phyloP scores from a whole-genome alignment of 2,797 vertebrate genomes.

The Artibeus lituratus region DNA sequence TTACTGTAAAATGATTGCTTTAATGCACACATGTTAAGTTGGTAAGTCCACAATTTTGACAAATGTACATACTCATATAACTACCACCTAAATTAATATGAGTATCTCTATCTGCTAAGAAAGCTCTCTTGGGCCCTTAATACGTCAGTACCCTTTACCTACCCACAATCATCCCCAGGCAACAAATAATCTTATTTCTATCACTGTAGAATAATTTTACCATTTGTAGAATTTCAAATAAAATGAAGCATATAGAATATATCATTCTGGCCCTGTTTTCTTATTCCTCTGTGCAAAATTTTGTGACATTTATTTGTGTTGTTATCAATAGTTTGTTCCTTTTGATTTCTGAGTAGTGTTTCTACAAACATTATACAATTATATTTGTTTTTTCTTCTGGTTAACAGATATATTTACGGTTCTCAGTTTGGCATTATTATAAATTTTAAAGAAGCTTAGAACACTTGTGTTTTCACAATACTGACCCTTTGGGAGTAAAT shows the following conservation, averaged over 20 bases:
- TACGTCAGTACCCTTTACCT: not conserved
- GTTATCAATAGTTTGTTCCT: not conserved
- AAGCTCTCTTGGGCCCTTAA: not conserved
- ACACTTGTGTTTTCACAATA: not conserved
- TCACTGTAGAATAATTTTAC: not conserved
- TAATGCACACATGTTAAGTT: not conserved
- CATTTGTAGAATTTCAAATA: conserved; percentile 10
- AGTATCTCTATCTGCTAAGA: not conserved
- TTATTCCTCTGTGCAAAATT: not conserved
- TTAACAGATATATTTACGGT: not conserved
- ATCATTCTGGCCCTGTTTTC: not conserved
- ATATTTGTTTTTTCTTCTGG: not conserved
- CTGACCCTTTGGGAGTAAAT: not conserved
- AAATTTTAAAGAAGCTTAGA: not conserved
- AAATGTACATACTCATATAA: not conserved
- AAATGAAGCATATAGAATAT: not conserved
- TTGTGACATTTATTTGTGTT: not conserved
- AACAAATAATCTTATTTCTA: not conserved
- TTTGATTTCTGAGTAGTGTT: not conserved
- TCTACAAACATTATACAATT: not conserved
- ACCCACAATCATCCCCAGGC: not conserved
- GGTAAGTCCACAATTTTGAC: not conserved
- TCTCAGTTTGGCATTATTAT: not conserved
- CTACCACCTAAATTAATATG: not conserved
- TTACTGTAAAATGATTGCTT: not conserved